Base-by-base conservation (phyloP, 2,113 vertebrate species). In the Anseranas semipalmata region DNA sequence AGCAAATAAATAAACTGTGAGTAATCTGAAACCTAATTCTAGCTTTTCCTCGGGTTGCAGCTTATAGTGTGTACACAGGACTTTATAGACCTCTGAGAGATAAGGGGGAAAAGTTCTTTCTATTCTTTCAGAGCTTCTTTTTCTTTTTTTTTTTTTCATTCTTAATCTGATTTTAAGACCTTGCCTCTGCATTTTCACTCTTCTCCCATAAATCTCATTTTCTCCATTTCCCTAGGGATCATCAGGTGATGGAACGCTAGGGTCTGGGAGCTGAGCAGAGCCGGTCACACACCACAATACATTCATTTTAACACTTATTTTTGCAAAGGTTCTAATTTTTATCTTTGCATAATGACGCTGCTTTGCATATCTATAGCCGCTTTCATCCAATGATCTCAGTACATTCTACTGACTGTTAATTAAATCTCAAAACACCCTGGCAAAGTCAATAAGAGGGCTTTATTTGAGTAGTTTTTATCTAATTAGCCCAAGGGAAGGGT, bases 271-370 rank as follows among this genome's bases (percentile, higher is more conserved):
- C 89, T 12, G 87, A 95, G 95, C 37, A 4, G 70, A 89, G 83
- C 56, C 3, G 1, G 80, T 70, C 77, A 68, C 86, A 82, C 0
- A 3, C 73, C 52, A 73, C 0, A 1, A 77, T 45, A 84, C 86
- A 73, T 93, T 93, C 83, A 85, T 95, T 96, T 79, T 48, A 85
- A 92, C 94, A 93, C 95, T 94, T 94, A 86, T 75, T 96, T 96
- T 90, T 56, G 88, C 94, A 87, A 72, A 93, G 86, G 70, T 75
- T 89, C 76, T 70, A 81, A 77, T 85, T 95, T 91, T 92, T 93
- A 89, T 95, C 92, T 94, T 90, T 50, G 90, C 85, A 92, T 95
- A 96, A 94, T 92, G 72, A 92, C 28, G 83, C 85, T 96, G 92
- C 83, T 96, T 96, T 96, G 95, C 95, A 93, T 95, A 73, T 93